These are phyloP conservation scores for Ridgeia piscesae DNA, from an alignment of 1,140 invertebrate species.

Conservation along the genomic window DNA sequence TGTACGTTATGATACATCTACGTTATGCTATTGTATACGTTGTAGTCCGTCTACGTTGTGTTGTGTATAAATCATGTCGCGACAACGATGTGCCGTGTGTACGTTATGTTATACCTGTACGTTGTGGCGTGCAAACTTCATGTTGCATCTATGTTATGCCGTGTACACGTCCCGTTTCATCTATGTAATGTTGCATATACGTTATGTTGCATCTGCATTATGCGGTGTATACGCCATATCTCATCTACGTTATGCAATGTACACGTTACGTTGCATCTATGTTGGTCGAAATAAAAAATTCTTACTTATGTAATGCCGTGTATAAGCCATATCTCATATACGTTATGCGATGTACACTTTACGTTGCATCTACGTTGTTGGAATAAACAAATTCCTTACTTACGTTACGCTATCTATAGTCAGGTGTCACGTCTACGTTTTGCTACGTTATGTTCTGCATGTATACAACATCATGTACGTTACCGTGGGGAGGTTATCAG, in stretches of 20 bases:
- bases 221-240: not conserved
- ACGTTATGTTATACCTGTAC: not conserved
- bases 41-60: not conserved
- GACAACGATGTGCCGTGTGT: not conserved
- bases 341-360: not conserved
- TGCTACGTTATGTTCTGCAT: too few relatives aligned
- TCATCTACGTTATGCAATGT: not conserved
- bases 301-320: too few relatives aligned
- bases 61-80: not conserved
- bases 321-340: not conserved
- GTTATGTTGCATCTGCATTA: not conserved
- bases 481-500: not conserved
- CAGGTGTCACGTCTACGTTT: too few relatives aligned
- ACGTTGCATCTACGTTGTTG: not conserved
- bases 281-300: too few relatives aligned
- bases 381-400: too few relatives aligned
- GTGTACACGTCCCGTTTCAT: not conserved
- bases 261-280: not conserved
- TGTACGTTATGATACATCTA: not conserved
- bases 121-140: not conserved
- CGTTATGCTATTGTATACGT: not conserved
- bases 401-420: too few relatives aligned
- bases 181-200: not conserved
- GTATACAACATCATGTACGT: not conserved
- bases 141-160: not conserved